A percentile compares a stretch with the other conserved stretches of the same genome.
Evolutionary conservation across 2,888 invertebrate genomes (phyloP).

Genomic region (Caenorhabditis sp.): DNA sequence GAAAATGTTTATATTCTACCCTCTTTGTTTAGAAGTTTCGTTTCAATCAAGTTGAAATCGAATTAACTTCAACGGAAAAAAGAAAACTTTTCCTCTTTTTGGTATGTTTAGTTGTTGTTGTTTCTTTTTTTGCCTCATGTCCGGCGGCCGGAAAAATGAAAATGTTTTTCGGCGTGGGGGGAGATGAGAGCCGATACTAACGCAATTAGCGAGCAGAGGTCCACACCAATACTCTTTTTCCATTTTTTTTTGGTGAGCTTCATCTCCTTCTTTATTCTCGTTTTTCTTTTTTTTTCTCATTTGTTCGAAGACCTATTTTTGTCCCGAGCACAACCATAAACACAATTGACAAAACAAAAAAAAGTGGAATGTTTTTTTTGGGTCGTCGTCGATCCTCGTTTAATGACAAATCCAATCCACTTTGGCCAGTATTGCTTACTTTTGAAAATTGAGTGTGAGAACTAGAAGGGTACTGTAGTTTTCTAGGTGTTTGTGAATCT

Average conservation of each 20-base stretch:
- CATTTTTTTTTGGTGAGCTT: constrained; percentile 1
- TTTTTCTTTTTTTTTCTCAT: not conserved
- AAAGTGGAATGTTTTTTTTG: no score
- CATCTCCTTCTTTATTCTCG: not conserved
- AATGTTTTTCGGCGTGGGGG: not conserved
- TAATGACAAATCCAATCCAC: no score
- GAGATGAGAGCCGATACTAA: constrained; percentile 33
- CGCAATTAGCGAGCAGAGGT: constrained; percentile 46
- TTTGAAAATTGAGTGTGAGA: no score
- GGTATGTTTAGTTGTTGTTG: not conserved
- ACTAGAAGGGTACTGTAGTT: no score
- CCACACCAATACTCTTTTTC: constrained; percentile 32
- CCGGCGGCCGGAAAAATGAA: no score
- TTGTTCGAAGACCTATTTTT: not conserved
- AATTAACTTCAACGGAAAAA: constrained; percentile 3
- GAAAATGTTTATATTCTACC: no score
- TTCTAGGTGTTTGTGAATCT: no score
- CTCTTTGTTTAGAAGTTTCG: not conserved
- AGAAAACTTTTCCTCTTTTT: not conserved
- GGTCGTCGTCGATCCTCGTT: no score
- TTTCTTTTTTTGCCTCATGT: not conserved
- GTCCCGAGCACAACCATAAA: not conserved
- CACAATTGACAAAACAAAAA: not conserved
- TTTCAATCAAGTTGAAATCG: not conserved
- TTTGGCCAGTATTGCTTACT: no score